A percentile compares a stretch with the other conserved stretches of the same genome.
These are phyloP conservation scores for Spodoptera picta DNA, from an alignment of 2,888 invertebrate species.

Conservation along the genomic window DNA sequence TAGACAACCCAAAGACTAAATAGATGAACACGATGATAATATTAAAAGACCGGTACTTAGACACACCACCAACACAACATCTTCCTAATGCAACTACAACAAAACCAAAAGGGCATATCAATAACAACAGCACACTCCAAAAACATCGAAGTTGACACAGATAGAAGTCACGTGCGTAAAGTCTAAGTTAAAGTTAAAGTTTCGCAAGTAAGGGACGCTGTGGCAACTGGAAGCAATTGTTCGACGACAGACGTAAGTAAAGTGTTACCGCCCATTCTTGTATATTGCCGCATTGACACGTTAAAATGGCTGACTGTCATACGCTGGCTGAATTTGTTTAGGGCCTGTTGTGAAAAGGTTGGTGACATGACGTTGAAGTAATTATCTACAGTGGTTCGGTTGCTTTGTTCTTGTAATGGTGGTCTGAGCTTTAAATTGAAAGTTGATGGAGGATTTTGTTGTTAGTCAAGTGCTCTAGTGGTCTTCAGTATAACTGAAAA, in stretches of 20 bases:
- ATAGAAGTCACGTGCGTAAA: constrained; percentile 59
- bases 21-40: too few relatives aligned
- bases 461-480: too few relatives aligned
- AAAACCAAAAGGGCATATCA: too few relatives aligned
- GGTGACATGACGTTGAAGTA: neutral
- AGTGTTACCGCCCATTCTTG: constrained; percentile 39
- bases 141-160: constrained; percentile 48
- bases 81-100: too few relatives aligned
- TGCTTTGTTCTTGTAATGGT: neutral
- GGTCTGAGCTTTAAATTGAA: too few relatives aligned
- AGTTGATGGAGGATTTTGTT: too few relatives aligned
- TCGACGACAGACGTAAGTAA: constrained; percentile 15
- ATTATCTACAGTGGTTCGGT: neutral
- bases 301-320: constrained; percentile 36
- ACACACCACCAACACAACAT: too few relatives aligned
- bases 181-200: constrained; percentile 34
- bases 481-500: too few relatives aligned
- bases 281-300: constrained; percentile 40
- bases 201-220: constrained; percentile 56
- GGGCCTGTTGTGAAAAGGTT: constrained; percentile 19
- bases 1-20: too few relatives aligned
- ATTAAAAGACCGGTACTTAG: too few relatives aligned
- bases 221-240: constrained; percentile 49
- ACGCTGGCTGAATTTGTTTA: constrained; percentile 20
- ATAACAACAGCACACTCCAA: neutral